These are phyloP conservation scores for Thryonomys swinderianus DNA, from an alignment of 2,113 vertebrate genomes.

Conservation along the genomic window DNA sequence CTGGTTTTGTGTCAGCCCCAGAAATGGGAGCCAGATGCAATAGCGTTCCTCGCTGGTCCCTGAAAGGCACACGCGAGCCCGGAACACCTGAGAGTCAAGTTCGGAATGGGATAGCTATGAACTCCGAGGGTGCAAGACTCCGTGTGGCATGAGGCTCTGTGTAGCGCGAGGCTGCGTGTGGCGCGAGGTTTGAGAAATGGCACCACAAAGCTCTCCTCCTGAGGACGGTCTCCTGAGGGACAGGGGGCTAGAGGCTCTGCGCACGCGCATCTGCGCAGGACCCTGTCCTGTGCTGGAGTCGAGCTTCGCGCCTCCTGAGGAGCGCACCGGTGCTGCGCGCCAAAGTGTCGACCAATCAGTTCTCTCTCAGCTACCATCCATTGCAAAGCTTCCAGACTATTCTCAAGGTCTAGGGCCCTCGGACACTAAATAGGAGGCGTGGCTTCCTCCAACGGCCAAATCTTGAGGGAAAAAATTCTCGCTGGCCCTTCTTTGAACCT, in stretches of 20 bases:
- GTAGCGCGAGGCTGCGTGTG: background rate
- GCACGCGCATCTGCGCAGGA: constrained; percentile 49
- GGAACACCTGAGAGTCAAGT: background rate
- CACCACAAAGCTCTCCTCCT: background rate
- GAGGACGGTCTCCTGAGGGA: constrained; percentile 45
- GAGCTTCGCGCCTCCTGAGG: constrained; percentile 21
- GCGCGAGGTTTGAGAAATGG: background rate
- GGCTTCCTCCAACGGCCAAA: background rate
- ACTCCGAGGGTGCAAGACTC: background rate
- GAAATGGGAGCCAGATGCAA: background rate
- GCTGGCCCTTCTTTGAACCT: background rate
- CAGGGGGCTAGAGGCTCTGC: background rate
- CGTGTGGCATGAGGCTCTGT: background rate
- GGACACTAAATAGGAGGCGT: background rate
- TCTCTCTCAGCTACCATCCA: background rate
- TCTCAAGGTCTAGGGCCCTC: background rate
- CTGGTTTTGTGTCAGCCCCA: background rate
- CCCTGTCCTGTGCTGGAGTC: rapidly evolving
- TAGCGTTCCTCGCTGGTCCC: background rate
- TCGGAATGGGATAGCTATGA: background rate
- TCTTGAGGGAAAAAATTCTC: too few relatives aligned
- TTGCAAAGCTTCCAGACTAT: background rate
- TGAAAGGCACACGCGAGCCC: background rate
- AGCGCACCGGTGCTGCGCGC: background rate
- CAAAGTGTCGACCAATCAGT: constrained; percentile 59